phyloP scores from a whole-genome alignment of 2,888 invertebrate genomes.

The Apodemia hepburni region DNA sequence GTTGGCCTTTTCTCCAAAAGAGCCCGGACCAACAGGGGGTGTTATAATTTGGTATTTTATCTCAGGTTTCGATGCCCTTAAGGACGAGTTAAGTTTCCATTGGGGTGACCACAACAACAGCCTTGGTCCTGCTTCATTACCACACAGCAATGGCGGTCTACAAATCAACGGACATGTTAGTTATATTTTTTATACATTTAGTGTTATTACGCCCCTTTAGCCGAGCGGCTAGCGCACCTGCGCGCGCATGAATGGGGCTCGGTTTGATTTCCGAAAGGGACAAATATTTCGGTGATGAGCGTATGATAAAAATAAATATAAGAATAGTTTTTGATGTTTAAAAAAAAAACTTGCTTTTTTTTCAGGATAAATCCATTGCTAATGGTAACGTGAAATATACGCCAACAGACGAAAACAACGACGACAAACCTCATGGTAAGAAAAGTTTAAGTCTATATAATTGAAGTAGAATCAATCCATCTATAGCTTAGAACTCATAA shows the following conservation, averaged over 20 bases:
- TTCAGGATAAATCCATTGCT: conserved; percentile 60
- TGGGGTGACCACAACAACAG: conserved; percentile 85
- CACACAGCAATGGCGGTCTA: conserved; percentile 42
- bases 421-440: conserved; percentile 59
- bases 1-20: conserved; percentile 22
- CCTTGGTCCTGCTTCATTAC: conserved; percentile 77
- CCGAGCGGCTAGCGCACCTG: too few relatives aligned
- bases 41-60: neutral
- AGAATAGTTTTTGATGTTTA: too few relatives aligned
- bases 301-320: too few relatives aligned
- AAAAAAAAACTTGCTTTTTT: conserved; percentile 22
- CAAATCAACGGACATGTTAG: conserved; percentile 64
- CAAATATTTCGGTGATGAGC: too few relatives aligned
- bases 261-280: too few relatives aligned
- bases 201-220: too few relatives aligned
- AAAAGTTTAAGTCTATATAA: conserved; percentile 9
- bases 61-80: conserved; percentile 84
- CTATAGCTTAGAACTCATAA: conserved; percentile 7
- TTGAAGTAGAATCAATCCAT: conserved; percentile 8
- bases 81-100: conserved; percentile 87
- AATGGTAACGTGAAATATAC: conserved; percentile 66
- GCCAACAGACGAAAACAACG: conserved; percentile 46
- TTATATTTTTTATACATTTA: too few relatives aligned
- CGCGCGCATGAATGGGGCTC: too few relatives aligned
- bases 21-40: too few relatives aligned